Base-by-base conservation (phyloP, 1,140 invertebrate genomes). In the Sarcophaga bullata region DNA sequence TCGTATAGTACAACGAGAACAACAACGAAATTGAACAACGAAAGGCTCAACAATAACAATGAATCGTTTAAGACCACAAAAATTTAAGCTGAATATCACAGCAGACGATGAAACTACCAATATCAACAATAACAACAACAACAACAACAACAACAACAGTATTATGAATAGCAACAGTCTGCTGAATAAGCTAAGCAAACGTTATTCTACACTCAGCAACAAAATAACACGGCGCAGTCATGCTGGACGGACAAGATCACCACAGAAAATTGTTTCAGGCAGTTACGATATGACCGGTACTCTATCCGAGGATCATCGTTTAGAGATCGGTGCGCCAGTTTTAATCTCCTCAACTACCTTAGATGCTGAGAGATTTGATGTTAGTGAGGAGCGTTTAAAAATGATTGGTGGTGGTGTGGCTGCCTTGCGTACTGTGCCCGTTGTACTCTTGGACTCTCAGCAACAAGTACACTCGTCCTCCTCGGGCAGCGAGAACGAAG, bases 271-370 rank as follows among this genome's bases (percentile, higher is more conserved):
- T 8, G 81, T 84, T 0, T 85, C 84, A 0, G 89, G 89, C 17
- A 90, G 89, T 83, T 90, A 90, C 84, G 87, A 90, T 78, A 90
- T 90, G 89, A 89, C 85, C 25, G 89, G 89, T n/a, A 83, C 84
- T 49, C 84, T 87, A 37, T 90, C 89, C 7, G 89, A 89, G 7
- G 89, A 90, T 82, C 88, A 89, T 82, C 88, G 88, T 6, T 50
- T 89, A 6, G 89, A 90, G 80, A 90, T 90, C 19, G 89, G 89
- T 17, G 89, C 88, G 1, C 89, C 89, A 4, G 82, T 90, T 6
- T n/a, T 90, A 1, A 90, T 90, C 85, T 90, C 89, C 0, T 90
- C 89, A 0, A 90, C 89, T 13, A 90, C 87, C 0, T 49, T 90
- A 80, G 87, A 90, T 82, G 85, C 87, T 6, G 89, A 90, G 84